Conservation (phyloP, 2,113 vertebrate genomes). For the Heterochromis multidens region DNA sequence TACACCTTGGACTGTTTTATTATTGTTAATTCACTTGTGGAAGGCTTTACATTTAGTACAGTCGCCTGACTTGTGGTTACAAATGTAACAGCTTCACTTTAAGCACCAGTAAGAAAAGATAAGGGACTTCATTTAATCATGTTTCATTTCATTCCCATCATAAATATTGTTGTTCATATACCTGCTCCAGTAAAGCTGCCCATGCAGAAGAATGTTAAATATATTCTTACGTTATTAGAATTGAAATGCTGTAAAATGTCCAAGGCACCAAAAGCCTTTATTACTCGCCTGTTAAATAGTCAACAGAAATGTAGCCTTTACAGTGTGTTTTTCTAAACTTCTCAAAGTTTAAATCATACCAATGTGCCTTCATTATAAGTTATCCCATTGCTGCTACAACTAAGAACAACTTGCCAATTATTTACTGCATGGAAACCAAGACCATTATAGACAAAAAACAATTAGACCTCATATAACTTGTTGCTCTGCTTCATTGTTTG, state of each 20-base stretch:
- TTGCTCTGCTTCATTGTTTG: conserved; percentile 20
- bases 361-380: conserved; percentile 41
- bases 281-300: neutral
- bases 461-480: conserved; percentile 19
- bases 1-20: neutral
- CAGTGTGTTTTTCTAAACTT: neutral
- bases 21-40: neutral
- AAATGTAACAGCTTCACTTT: neutral
- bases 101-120: too few relatives aligned
- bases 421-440: conserved; percentile 31
- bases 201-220: neutral
- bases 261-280: neutral
- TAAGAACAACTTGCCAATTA: conserved; percentile 33
- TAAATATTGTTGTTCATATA: neutral
- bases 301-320: conserved; percentile 9
- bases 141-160: neutral
- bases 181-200: neutral
- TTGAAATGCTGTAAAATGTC: neutral
- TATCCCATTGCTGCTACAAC: neutral
- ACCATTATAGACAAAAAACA: conserved; percentile 47
- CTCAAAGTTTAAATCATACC: conserved; percentile 22
- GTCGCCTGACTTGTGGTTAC: neutral
- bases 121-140: too few relatives aligned
- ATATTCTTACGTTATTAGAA: neutral
- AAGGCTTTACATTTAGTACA: neutral